Base-by-base conservation (phyloP, 2,888 invertebrate genomes). In the Ochlodes sylvanus region DNA sequence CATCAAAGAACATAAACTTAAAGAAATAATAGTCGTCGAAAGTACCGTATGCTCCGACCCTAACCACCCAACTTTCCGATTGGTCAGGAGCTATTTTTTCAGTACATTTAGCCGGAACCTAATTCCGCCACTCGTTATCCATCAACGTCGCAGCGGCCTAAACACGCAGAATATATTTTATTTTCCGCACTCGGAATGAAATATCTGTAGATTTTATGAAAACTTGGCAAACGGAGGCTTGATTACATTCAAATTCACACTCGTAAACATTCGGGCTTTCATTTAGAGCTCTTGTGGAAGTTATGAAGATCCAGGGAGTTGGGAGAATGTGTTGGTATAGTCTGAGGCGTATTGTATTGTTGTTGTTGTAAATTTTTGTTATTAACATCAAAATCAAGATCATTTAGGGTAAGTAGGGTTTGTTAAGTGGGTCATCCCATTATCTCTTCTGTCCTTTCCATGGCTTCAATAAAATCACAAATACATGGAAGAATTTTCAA, bases 231-330 rank as follows among this genome's bases (percentile, higher is more conserved):
- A 55, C 32, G 4, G 50, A 62, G 60, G 42, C 62, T 68, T 68
- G 62, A 68, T 68, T 68, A 68, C 63, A 68, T 63, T 68, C 68
- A 68, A 68, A 68, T 68, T 68, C 68, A 17, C 57, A 62, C 55
- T 62, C 50, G 62, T 68, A 68, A 68, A 68, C 61, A 68, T 62
- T 62, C 56, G 21, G 12, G 61, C 41, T 68, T 56, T 68, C 67
- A 56, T 68, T 68, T 62, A 34, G 55, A 38, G 55, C 47, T 68
- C 67, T 62, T 62, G 44, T 68, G 15, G 34, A 54, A 68, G 67
- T 68, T 62, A 62, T 55, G 55, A 10, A 19, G 27, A 17, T 19
- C 52, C 15, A 66, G 66, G 58, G 21, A 7, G 44, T 41, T 27
- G 3, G 27, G 27, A 27, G 27, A 27, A 27, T 27, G 27, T 27